Conservation (phyloP, 2,888 invertebrate genomes). For the Parnassius smintheus region DNA sequence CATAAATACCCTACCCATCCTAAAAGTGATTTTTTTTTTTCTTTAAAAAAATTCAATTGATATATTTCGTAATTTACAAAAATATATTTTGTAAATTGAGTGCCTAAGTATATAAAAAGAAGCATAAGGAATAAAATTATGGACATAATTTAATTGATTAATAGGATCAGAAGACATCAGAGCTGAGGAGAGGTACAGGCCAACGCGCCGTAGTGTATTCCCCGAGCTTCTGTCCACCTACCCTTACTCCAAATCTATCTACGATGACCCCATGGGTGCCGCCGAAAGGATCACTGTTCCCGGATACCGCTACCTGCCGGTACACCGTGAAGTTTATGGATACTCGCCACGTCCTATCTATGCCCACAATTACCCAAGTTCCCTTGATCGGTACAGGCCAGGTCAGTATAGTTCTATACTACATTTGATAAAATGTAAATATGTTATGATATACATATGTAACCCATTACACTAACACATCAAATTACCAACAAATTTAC, state of each 20-base stretch:
- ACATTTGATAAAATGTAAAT: slow-evolving; percentile 1
- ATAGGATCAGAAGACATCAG: slow-evolving; percentile 93
- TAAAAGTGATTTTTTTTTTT: no score
- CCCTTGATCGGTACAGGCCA: slow-evolving; percentile 90
- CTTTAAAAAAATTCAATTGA: no score
- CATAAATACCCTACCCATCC: no score
- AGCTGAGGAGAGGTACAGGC: slow-evolving; percentile 90
- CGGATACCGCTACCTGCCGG: slow-evolving; percentile 94
- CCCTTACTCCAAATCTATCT: slow-evolving; percentile 92
- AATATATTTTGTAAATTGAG: no score
- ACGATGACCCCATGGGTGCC: slow-evolving; percentile 90
- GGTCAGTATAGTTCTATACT: slow-evolving; percentile 83
- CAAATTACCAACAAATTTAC: no score
- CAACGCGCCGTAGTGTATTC: slow-evolving; percentile 86
- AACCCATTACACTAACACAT: slow-evolving; percentile 15
- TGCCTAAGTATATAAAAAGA: no score
- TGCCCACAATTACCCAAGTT: slow-evolving; percentile 90
- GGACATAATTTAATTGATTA: neutral
- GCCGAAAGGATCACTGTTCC: slow-evolving; percentile 92
- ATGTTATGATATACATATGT: neutral
- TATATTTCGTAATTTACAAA: no score
- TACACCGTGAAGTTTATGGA: slow-evolving; percentile 94
- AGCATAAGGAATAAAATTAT: neutral
- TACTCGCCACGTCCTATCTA: slow-evolving; percentile 94
- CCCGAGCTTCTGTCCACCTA: slow-evolving; percentile 87